Evolutionary conservation across 2,113 vertebrate species (phyloP).

Genomic region (Tenrec ecaudatus): DNA sequence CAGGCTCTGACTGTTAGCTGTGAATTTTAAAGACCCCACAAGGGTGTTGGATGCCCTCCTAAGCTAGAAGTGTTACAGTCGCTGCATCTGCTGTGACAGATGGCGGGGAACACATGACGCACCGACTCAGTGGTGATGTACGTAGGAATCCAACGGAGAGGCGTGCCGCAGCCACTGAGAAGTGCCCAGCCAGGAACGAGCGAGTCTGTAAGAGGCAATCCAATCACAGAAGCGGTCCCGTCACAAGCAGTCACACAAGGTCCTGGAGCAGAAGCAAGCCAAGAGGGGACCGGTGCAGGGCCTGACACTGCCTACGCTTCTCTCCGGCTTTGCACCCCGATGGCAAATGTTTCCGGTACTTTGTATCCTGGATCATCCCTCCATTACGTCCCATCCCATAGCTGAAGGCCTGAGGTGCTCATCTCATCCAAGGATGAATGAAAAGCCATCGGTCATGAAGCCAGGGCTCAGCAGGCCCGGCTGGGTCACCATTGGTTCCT

Average conservation of each 20-base stretch:
- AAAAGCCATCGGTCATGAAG: neutral
- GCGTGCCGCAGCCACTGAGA: slow-evolving; percentile 40
- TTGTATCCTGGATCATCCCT: neutral
- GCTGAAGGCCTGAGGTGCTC: neutral
- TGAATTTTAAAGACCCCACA: slow-evolving; percentile 82
- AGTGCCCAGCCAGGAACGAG: neutral
- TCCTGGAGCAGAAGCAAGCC: neutral
- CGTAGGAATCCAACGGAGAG: slow-evolving; percentile 65
- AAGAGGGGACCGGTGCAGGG: neutral
- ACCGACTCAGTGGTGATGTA: slow-evolving; percentile 51
- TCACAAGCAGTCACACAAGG: neutral
- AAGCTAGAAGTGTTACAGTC: slow-evolving; percentile 78
- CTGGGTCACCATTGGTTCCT: neutral
- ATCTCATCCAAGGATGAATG: neutral
- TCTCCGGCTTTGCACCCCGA: neutral
- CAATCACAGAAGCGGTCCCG: too few relatives aligned
- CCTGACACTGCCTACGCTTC: neutral
- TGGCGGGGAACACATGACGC: slow-evolving; percentile 76
- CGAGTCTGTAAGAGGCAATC: neutral
- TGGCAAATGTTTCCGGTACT: neutral
- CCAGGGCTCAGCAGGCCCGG: neutral
- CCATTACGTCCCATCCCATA: neutral
- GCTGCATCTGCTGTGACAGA: slow-evolving; percentile 83
- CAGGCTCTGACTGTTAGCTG: slow-evolving; percentile 78
- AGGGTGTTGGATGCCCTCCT: slow-evolving; percentile 80